Conservation (phyloP, 2,888 invertebrate genomes). For the Epistrophe grossulariae region DNA sequence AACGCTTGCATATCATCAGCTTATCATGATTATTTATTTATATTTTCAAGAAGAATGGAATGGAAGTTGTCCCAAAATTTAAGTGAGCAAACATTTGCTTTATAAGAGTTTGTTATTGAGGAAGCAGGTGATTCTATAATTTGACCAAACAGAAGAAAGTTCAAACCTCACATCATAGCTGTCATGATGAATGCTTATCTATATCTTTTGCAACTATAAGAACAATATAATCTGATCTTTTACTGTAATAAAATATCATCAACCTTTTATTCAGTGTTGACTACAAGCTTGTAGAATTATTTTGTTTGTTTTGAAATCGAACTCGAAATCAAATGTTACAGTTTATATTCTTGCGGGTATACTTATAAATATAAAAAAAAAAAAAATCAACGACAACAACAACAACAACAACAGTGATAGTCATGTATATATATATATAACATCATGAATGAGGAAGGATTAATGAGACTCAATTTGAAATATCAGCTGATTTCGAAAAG, state of each 20-base stretch:
- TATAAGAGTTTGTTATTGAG: no score
- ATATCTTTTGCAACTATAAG: no score
- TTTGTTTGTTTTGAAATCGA: background rate
- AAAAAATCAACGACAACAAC: background rate
- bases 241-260: background rate
- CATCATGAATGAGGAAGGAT: constrained; percentile 34
- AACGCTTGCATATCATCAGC: no score
- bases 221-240: background rate
- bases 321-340: constrained; percentile 33
- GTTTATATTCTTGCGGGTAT: constrained; percentile 13
- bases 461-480: constrained; percentile 33
- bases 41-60: no score
- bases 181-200: no score
- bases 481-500: no score
- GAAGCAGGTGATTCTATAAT: background rate
- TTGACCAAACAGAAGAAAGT: background rate
- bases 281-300: background rate
- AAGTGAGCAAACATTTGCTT: no score
- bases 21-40: no score
- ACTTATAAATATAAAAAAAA: background rate
- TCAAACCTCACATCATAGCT: background rate
- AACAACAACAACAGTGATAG: constrained; percentile 20
- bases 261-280: background rate
- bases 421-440: background rate
- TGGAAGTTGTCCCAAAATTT: no score